These are phyloP conservation scores for Calephelis virginiensis DNA, from an alignment of 1,140 invertebrate species.

Conservation along the genomic window DNA sequence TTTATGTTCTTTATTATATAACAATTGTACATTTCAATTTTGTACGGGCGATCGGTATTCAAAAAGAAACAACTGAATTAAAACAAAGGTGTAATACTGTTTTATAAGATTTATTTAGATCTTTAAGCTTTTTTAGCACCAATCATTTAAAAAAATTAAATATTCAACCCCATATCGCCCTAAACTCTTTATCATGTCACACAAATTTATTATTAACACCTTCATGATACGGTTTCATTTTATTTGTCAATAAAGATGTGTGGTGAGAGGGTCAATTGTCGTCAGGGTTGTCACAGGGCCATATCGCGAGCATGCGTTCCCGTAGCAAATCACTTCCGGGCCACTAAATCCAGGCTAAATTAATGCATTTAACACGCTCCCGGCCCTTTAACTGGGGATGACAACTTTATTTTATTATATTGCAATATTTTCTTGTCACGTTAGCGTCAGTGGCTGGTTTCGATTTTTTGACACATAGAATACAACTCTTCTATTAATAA, in stretches of 20 bases:
- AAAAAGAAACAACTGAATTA: no score
- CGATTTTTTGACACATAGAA: constrained; percentile 24
- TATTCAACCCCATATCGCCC: constrained; percentile 33
- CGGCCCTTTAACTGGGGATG: constrained; percentile 60
- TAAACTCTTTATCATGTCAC: constrained; percentile 29
- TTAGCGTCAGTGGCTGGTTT: constrained; percentile 42
- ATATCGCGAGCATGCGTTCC: constrained; percentile 67
- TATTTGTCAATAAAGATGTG: constrained; percentile 43
- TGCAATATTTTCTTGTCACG: constrained; percentile 71
- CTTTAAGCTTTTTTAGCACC: constrained; percentile 53
- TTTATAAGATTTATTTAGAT: constrained; percentile 36
- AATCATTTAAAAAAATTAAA: constrained; percentile 56
- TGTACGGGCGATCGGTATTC: no score
- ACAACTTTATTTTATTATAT: constrained; percentile 76
- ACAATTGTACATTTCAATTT: no score
- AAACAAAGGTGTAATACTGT: background rate
- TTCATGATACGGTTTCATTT: constrained; percentile 47
- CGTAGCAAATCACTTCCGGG: constrained; percentile 77
- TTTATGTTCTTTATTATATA: no score
- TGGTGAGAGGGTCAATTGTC: constrained; percentile 53
- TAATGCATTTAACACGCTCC: constrained; percentile 77
- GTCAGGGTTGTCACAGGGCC: constrained; percentile 54
- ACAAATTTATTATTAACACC: constrained; percentile 41
- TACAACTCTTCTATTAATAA: no score
- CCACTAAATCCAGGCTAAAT: constrained; percentile 76